Base-by-base conservation (phyloP, 2,797 vertebrate genomes). In the Manis pentadactyla region DNA sequence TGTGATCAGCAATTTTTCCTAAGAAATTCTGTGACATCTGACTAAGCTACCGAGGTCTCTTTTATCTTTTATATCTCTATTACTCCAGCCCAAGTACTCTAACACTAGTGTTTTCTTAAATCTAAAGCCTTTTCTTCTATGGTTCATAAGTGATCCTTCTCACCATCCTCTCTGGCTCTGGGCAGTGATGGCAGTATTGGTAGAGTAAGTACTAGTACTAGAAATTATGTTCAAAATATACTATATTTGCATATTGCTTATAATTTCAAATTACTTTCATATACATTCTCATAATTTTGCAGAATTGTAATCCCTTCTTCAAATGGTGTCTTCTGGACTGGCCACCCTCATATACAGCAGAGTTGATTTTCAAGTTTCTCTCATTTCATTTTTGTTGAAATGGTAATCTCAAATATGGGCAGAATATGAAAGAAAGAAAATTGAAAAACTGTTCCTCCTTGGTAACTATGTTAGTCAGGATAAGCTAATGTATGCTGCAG, bases 221-320 rank as follows among this genome's bases (percentile, higher is more conserved):
- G 71, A 88, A 94, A 29, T n/a, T 57, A 57, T 27, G 46, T 92
- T 91, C 69, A 85, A 96, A 93, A 75, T 81, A 55, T 25, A 37
- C 37, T 78, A 23, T 42, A 69, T 83, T 87, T 97, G 5, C 69
- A 39, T 81, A 59, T 78, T 82, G 27, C 55, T 71, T 81, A n/a
- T 71, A 46, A n/a, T 66, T 89, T 77, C 49, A 66, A 85, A 90
- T 88, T 78, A 59, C 25, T 77, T 82, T 69, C 42, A 82, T 23
- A 42, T 57, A 64, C 18, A 86, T 29, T 69, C 87, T 74, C 61
- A 66, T 29, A 86, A 29, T 94, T 82, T 81, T 89, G 10, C 68
- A 78, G 19, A 79, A 75, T 66, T 87, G 5, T 79, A 90, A 88
- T 87, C 57, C 10, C 39, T 78, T 53, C 25, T 83, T 74, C 23